These are phyloP conservation scores for Drosophila fuyamai DNA, from an alignment of 1,140 invertebrate genomes.

Conservation along the genomic window DNA sequence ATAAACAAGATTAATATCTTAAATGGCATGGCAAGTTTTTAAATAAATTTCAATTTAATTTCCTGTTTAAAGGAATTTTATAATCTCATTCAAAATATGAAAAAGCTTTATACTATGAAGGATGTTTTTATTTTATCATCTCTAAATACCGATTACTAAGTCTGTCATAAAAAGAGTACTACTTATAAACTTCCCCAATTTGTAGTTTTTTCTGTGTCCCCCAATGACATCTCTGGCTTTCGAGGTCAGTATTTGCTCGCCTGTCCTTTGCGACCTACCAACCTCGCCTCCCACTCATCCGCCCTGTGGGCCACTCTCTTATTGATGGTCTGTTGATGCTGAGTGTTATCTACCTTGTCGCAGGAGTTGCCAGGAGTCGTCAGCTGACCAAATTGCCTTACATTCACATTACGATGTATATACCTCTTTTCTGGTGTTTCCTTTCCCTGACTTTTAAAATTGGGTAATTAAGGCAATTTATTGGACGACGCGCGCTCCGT, in stretches of 20 bases:
- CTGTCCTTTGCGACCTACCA: conserved; percentile 1
- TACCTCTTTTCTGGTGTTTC: conserved; percentile 1
- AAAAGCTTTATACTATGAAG: too few relatives aligned
- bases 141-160: too few relatives aligned
- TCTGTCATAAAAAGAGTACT: too few relatives aligned
- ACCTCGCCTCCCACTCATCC: conserved; percentile 6
- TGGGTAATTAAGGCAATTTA: conserved; percentile 83
- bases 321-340: conserved; percentile 79
- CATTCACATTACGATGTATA: conserved; percentile 67
- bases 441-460: conserved; percentile 63
- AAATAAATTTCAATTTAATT: too few relatives aligned
- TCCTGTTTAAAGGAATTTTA: too few relatives aligned
- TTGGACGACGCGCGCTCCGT: conserved; percentile 44
- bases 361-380: conserved; percentile 45
- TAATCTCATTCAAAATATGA: too few relatives aligned
- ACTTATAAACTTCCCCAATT: too few relatives aligned
- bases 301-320: conserved; percentile 32
- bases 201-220: background rate
- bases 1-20: too few relatives aligned
- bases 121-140: too few relatives aligned
- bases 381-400: conserved; percentile 67
- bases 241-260: conserved; percentile 30
- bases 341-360: conserved; percentile 79
- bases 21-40: too few relatives aligned
- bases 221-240: conserved; percentile 17